Percentiles rank a stretch among this genome's conserved stretches.
phyloP scores from a whole-genome alignment of 2,797 vertebrate species.

The Crenichthys baileyi region DNA sequence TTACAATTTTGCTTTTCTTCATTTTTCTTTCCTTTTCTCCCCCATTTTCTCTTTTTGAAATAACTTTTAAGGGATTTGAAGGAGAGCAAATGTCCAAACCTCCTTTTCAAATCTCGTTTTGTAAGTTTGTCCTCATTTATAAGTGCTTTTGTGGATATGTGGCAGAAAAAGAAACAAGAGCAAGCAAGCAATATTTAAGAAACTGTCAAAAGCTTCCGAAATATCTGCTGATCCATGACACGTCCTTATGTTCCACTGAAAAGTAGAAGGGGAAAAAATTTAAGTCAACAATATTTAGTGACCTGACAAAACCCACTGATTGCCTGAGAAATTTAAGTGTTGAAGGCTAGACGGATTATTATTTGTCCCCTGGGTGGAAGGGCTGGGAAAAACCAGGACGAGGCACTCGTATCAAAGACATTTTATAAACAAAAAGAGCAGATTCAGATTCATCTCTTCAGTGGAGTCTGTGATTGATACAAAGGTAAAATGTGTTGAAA shows the following conservation, averaged over 20 bases:
- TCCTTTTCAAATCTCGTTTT: constrained; percentile 66
- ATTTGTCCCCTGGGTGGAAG: constrained; percentile 57
- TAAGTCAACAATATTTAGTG: constrained; percentile 58
- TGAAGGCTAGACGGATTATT: constrained; percentile 59
- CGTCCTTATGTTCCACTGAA: constrained; percentile 17
- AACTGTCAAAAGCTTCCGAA: constrained; percentile 52
- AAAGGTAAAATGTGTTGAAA: constrained; percentile 52
- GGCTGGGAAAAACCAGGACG: constrained; percentile 50
- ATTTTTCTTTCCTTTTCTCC: constrained; percentile 44
- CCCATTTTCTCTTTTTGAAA: constrained; percentile 59
- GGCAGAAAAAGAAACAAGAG: constrained; percentile 8
- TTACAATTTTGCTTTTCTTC: constrained; percentile 13
- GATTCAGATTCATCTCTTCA: neutral
- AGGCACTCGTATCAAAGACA: constrained; percentile 15
- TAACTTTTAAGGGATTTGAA: constrained; percentile 66
- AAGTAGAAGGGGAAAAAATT: constrained; percentile 12
- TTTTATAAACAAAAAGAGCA: constrained; percentile 13
- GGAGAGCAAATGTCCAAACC: constrained; percentile 69
- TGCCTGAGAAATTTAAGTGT: constrained; percentile 34
- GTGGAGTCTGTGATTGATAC: constrained; percentile 1
- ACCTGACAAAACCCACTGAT: constrained; percentile 36
- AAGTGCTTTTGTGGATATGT: constrained; percentile 47
- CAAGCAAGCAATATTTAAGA: constrained; percentile 56
- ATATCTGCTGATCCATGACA: constrained; percentile 33
- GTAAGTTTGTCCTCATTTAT: constrained; percentile 66